These are phyloP conservation scores for Perizoma flavofasciatum DNA, from an alignment of 2,888 invertebrate species.

Conservation along the genomic window DNA sequence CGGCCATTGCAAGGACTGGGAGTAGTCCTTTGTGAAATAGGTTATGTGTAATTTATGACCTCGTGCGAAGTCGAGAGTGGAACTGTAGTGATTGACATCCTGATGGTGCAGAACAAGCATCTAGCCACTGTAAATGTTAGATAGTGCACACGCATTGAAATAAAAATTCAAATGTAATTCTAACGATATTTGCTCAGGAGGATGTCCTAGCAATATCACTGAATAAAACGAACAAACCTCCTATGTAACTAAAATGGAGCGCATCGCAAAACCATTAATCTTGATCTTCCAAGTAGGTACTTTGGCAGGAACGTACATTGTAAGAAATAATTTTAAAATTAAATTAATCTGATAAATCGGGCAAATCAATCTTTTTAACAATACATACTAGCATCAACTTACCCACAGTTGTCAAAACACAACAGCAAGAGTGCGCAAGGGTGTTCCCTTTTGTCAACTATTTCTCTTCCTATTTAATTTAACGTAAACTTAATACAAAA, in stretches of 20 bases:
- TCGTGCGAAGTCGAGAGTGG: constrained; percentile 15
- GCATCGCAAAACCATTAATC: too few relatives aligned
- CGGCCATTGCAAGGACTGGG: constrained; percentile 36
- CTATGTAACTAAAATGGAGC: too few relatives aligned
- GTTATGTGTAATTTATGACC: constrained; percentile 23
- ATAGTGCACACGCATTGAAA: too few relatives aligned
- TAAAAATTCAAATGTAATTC: too few relatives aligned
- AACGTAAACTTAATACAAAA: constrained; percentile 21
- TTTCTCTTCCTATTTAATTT: constrained; percentile 32
- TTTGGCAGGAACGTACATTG: too few relatives aligned
- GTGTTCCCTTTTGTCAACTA: constrained; percentile 35
- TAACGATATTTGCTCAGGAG: too few relatives aligned
- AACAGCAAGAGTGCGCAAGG: constrained; percentile 35
- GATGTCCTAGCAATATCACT: too few relatives aligned
- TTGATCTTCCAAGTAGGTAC: too few relatives aligned
- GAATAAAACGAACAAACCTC: too few relatives aligned
- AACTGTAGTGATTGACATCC: constrained; percentile 13
- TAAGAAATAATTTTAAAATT: not conserved
- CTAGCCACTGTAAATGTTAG: too few relatives aligned
- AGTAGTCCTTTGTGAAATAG: constrained; percentile 34
- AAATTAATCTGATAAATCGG: constrained; percentile 40
- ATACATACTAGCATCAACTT: constrained; percentile 6
- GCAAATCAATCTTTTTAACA: constrained; percentile 57
- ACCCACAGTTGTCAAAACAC: constrained; percentile 58
- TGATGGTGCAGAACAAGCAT: not conserved